Base-by-base conservation (phyloP, 2,113 vertebrate species). In the Myotis lucifugus region DNA sequence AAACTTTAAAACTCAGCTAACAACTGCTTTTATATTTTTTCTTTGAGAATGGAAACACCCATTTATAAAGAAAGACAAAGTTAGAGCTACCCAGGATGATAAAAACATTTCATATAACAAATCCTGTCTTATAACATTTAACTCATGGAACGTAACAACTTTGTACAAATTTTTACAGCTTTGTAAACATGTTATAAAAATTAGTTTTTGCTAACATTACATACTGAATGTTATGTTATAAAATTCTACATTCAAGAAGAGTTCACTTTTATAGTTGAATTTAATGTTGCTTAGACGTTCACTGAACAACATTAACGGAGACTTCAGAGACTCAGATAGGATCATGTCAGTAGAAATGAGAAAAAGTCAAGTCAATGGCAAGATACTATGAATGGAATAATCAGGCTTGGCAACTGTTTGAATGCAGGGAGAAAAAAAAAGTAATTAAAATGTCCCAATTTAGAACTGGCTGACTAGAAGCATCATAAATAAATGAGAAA, bases 381-480 rank as follows among this genome's bases (percentile, higher is more conserved):
- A 87, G 48, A 34, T 59, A 27, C 0, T 18, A 10, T 59, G 56
- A 87, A 87, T n/a, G 32, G 32, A 81, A 67, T 85, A 90, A 86
- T 69, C 54, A 64, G 37, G 32, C 32, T 74, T 59, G 37, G 37
- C 25, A 93, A 79, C 37, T 67, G 25, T n/a, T 67, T 90, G 66
- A 56, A 93, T 23, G n/a, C 48, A 23, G 11, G 19, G 42, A 81
- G 19, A 37, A 37, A 77, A 77, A 79, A 21, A 15, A 56, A 93
- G 73, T 95, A 76, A 88, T 81, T 46, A 21, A 90, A 85, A 95
- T 50, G 32, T 40, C 56, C 37, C 11, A 50, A 42, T 93, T 90
- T 93, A 79, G 52, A 85, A 86, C 34, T 64, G 23, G 34, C 48
- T 93, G 40, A 90, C 73, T 59, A 40, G 29, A 89, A 66, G 72